phyloP scores from a whole-genome alignment of 1,140 invertebrate genomes.

The Spodoptera frugiperda region DNA sequence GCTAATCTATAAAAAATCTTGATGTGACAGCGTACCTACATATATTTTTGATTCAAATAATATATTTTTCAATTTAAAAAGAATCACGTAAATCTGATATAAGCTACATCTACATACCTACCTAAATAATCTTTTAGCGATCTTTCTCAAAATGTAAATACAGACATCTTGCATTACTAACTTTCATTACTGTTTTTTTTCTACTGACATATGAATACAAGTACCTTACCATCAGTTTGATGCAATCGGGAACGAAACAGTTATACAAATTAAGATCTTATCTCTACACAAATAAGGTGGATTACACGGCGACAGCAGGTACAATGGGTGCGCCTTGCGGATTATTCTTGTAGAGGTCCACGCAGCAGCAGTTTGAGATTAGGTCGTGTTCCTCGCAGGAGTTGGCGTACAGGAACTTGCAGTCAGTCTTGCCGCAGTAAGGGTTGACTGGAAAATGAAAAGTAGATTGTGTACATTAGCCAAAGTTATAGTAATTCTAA shows the following conservation, averaged over 20 bases:
- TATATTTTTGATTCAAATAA: too few relatives aligned
- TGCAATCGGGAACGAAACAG: slow-evolving; percentile 2
- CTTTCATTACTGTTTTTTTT: not conserved
- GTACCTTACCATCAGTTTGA: slow-evolving; percentile 20
- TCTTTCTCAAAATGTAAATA: too few relatives aligned
- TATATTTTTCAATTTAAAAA: too few relatives aligned
- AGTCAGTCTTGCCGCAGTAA: slow-evolving; percentile 89
- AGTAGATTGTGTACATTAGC: too few relatives aligned
- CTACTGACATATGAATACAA: not conserved
- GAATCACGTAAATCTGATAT: too few relatives aligned
- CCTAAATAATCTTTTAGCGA: too few relatives aligned
- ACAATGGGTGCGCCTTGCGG: slow-evolving; percentile 10
- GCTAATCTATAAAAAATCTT: too few relatives aligned
- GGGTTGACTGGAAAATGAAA: slow-evolving; percentile 58
- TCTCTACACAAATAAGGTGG: not conserved
- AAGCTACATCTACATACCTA: too few relatives aligned
- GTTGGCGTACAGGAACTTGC: slow-evolving; percentile 91
- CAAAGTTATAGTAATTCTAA: too few relatives aligned
- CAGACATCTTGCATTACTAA: too few relatives aligned
- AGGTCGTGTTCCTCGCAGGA: slow-evolving; percentile 90
- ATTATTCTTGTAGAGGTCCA: slow-evolving; percentile 83
- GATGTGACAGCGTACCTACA: too few relatives aligned
- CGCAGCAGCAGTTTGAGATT: slow-evolving; percentile 91
- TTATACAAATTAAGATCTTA: slow-evolving; percentile 14
- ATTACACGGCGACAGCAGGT: slow-evolving; percentile 34